phyloP scores from a whole-genome alignment of 2,888 invertebrate species.

The Protonemura montana region DNA sequence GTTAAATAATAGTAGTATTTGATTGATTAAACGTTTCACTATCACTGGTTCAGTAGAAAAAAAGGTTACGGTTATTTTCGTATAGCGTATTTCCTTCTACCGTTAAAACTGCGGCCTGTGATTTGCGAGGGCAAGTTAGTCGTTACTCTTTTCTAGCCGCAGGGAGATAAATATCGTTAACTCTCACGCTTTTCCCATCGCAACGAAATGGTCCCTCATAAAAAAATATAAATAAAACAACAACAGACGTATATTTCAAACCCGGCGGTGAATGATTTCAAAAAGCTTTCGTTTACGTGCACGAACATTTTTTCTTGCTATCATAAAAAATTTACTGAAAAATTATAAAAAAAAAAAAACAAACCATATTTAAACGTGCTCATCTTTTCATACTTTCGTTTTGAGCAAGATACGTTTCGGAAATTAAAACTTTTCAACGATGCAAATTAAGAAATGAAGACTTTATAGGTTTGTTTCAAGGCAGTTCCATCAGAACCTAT shows the following conservation, averaged over 20 bases:
- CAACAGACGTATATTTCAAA: slow-evolving; percentile 1
- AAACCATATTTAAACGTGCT: background rate
- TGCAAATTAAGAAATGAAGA: slow-evolving; percentile 8
- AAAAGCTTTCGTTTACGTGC: background rate
- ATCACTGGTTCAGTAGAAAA: slow-evolving; percentile 35
- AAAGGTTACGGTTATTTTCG: slow-evolving; percentile 32
- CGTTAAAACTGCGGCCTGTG: slow-evolving; percentile 24
- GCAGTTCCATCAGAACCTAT: slow-evolving; percentile 56
- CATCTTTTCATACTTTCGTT: background rate
- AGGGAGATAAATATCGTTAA: background rate
- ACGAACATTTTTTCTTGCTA: background rate
- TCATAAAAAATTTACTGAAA: background rate
- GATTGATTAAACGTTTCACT: slow-evolving; percentile 19
- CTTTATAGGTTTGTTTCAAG: background rate
- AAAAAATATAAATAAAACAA: slow-evolving; percentile 27
- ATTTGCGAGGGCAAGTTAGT: slow-evolving; percentile 31
- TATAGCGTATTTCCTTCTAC: slow-evolving; percentile 36
- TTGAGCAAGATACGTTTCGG: background rate
- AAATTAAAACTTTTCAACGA: background rate
- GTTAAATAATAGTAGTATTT: slow-evolving; percentile 25
- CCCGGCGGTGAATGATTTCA: background rate
- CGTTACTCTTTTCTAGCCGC: background rate
- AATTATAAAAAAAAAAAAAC: background rate
- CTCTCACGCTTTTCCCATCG: background rate
- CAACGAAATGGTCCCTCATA: slow-evolving; percentile 30